Evolutionary conservation across 1,140 invertebrate genomes (phyloP).

Genomic region (Amyelois transitella): DNA sequence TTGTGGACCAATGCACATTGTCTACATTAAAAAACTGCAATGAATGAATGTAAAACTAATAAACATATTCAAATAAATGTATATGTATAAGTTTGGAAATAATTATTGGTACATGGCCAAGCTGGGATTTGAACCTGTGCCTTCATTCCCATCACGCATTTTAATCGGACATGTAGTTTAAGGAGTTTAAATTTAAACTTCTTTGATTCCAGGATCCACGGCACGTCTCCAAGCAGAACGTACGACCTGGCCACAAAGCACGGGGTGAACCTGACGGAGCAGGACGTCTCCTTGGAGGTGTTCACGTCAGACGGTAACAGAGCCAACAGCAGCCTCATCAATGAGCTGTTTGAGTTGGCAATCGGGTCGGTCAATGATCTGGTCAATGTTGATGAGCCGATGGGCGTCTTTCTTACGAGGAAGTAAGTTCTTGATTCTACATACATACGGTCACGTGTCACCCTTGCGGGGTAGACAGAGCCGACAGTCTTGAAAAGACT

Average conservation of each 20-base stretch:
- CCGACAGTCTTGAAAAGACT: too few relatives aligned
- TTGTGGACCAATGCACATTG: too few relatives aligned
- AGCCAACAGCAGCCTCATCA: constrained; percentile 14
- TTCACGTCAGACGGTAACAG: constrained; percentile 32
- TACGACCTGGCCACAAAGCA: constrained; percentile 36
- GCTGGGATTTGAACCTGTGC: too few relatives aligned
- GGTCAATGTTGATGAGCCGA: constrained; percentile 16
- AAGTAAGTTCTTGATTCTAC: constrained; percentile 24
- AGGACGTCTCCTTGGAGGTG: constrained; percentile 27
- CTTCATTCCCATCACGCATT: too few relatives aligned
- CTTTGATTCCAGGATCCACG: constrained; percentile 46
- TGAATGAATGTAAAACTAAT: neutral
- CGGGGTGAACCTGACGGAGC: constrained; percentile 29
- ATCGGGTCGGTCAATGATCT: constrained; percentile 16
- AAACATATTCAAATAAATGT: too few relatives aligned
- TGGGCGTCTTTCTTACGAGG: constrained; percentile 35
- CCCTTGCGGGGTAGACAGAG: too few relatives aligned
- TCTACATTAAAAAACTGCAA: too few relatives aligned
- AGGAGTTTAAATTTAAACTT: too few relatives aligned
- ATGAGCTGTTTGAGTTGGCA: constrained; percentile 29
- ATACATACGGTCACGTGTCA: too few relatives aligned
- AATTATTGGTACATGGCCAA: too few relatives aligned
- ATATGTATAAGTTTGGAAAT: too few relatives aligned
- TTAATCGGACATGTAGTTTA: too few relatives aligned
- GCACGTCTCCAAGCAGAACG: constrained; percentile 25